phyloP scores from a whole-genome alignment of 2,113 vertebrate genomes.

The Cephalopterus ornatus region DNA sequence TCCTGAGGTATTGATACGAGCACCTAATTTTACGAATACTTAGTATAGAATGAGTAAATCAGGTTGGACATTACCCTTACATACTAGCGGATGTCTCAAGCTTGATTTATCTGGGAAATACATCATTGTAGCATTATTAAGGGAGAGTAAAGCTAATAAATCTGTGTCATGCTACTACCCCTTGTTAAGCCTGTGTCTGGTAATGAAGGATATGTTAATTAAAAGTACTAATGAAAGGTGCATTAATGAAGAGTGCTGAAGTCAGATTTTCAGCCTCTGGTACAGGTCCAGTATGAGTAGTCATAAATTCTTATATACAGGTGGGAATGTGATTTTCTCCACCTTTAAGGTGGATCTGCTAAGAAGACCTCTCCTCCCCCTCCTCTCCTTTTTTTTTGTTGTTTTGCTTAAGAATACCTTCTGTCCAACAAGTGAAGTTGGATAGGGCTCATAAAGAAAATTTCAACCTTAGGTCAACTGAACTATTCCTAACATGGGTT shows the following conservation, averaged over 20 bases:
- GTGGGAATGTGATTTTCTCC: neutral
- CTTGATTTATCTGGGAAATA: neutral
- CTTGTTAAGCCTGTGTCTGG: neutral
- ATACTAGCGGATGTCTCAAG: neutral
- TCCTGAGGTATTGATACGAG: conserved; percentile 65
- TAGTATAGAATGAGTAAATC: neutral
- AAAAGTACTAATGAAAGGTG: neutral
- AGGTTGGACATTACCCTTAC: neutral
- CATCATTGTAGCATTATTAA: neutral
- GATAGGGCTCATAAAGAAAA: neutral
- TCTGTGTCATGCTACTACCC: neutral
- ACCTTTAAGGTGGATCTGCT: neutral
- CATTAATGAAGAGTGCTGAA: neutral
- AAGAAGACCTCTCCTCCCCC: neutral
- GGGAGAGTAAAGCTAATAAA: neutral
- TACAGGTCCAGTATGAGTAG: neutral
- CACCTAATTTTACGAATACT: neutral
- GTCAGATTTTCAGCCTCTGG: neutral
- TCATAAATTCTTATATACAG: neutral
- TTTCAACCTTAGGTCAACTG: neutral
- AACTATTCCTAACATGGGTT: neutral
- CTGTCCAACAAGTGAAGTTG: neutral
- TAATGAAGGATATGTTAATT: neutral
- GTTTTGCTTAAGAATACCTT: neutral
- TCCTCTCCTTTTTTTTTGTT: neutral